Percentiles rank a stretch among this genome's conserved stretches.
Evolutionary conservation across 1,140 invertebrate genomes (phyloP).

Genomic region (Sesamia nonagrioides): DNA sequence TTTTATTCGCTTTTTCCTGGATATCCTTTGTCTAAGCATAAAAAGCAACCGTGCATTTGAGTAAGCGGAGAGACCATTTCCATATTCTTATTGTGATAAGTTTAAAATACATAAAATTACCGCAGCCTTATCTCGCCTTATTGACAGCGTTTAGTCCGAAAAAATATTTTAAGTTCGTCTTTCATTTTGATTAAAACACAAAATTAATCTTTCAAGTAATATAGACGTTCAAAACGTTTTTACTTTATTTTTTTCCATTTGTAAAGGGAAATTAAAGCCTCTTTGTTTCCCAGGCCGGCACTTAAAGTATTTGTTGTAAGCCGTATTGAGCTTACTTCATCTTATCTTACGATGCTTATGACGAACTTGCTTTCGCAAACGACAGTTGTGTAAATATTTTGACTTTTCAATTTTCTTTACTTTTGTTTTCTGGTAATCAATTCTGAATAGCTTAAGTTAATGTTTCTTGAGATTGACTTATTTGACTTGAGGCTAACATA

Average conservation of each 20-base stretch:
- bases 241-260: constrained; percentile 61
- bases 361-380: constrained; percentile 49
- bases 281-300: constrained; percentile 60
- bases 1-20: background rate
- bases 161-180: constrained; percentile 4
- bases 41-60: background rate
- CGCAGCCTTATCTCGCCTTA: background rate
- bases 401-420: constrained; percentile 13
- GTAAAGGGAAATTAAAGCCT: constrained; percentile 60
- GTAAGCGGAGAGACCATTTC: background rate
- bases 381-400: constrained; percentile 28
- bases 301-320: constrained; percentile 66
- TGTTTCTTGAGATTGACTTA: no score
- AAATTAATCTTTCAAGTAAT: constrained; percentile 37
- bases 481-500: no score
- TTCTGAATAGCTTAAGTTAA: background rate
- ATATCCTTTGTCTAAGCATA: background rate
- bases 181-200: constrained; percentile 24
- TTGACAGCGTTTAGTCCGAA: background rate
- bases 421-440: background rate
- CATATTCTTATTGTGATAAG: background rate
- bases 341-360: constrained; percentile 59
- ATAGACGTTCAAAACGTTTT: constrained; percentile 44
- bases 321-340: constrained; percentile 62
- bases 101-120: background rate